Evolutionary conservation across 2,797 vertebrate genomes (phyloP).

Genomic region (Xyrichtys novacula): DNA sequence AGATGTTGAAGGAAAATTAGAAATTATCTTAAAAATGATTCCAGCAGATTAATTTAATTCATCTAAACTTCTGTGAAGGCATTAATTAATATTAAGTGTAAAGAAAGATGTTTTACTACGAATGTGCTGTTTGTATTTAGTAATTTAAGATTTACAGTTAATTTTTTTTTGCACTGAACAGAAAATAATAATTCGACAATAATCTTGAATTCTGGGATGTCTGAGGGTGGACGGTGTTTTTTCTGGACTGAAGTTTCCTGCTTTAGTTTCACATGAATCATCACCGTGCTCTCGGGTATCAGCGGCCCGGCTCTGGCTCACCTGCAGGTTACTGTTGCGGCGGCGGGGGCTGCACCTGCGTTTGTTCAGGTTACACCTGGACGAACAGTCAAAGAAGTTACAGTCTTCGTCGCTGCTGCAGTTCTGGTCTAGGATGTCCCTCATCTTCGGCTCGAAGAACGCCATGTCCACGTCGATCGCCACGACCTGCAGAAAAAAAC

Average conservation of each 20-base stretch:
- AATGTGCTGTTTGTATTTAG: no score
- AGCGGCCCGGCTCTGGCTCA: constrained; percentile 42
- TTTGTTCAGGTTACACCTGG: constrained; percentile 86
- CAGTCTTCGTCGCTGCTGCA: constrained; percentile 95
- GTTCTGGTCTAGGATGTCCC: constrained; percentile 95
- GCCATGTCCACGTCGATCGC: constrained; percentile 99
- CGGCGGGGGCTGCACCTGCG: constrained; percentile 88
- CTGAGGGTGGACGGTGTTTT: background rate
- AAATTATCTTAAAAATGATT: no score
- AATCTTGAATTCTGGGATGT: background rate
- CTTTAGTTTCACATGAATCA: background rate
- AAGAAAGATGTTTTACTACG: no score
- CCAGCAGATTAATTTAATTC: no score
- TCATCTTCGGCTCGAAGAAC: constrained; percentile 99
- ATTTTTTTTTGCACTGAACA: no score
- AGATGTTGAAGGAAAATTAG: no score
- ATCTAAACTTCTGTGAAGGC: no score
- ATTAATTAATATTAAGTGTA: no score
- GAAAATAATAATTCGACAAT: no score
- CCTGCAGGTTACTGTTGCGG: constrained; percentile 95
- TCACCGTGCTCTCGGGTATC: background rate
- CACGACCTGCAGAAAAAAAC: constrained; percentile 86
- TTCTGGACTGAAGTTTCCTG: background rate
- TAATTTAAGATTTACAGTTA: no score
- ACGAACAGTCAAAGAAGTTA: constrained; percentile 97